These are phyloP conservation scores for Salvelinus sp. DNA, from an alignment of 2,113 vertebrate genomes.

Conservation along the genomic window DNA sequence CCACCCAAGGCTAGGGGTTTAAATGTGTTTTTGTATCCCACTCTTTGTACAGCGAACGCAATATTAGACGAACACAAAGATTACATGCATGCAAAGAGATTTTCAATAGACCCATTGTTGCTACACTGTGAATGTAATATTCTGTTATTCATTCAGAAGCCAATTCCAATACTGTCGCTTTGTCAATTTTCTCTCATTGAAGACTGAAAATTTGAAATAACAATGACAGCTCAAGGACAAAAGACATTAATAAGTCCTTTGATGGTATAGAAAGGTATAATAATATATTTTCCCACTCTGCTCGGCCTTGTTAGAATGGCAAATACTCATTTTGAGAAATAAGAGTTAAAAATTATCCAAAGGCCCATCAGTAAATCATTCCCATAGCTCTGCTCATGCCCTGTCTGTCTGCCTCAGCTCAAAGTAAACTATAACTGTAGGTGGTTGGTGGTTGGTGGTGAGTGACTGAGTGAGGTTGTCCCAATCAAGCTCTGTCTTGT, in stretches of 20 bases:
- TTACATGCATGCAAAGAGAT: neutral
- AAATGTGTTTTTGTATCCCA: neutral
- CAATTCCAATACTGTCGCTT: neutral
- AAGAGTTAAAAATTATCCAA: neutral
- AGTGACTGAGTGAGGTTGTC: neutral
- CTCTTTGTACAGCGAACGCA: neutral
- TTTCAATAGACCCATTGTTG: neutral
- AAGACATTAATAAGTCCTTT: neutral
- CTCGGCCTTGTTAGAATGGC: neutral
- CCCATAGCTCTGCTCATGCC: neutral
- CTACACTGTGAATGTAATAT: neutral
- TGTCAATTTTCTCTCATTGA: neutral
- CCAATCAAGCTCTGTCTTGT: conserved; percentile 37
- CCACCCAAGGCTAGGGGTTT: conserved; percentile 4
- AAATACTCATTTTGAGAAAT: neutral
- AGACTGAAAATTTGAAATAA: neutral
- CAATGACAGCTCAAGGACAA: neutral
- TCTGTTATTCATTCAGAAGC: neutral
- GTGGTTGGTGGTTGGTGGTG: neutral
- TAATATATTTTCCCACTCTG: neutral
- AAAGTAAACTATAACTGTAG: neutral
- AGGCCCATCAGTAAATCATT: neutral
- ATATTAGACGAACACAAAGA: neutral
- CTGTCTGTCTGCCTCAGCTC: neutral
- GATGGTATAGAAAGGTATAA: neutral